These are phyloP conservation scores for Corbicula japonica DNA, from an alignment of 2,888 invertebrate species.

Conservation along the genomic window DNA sequence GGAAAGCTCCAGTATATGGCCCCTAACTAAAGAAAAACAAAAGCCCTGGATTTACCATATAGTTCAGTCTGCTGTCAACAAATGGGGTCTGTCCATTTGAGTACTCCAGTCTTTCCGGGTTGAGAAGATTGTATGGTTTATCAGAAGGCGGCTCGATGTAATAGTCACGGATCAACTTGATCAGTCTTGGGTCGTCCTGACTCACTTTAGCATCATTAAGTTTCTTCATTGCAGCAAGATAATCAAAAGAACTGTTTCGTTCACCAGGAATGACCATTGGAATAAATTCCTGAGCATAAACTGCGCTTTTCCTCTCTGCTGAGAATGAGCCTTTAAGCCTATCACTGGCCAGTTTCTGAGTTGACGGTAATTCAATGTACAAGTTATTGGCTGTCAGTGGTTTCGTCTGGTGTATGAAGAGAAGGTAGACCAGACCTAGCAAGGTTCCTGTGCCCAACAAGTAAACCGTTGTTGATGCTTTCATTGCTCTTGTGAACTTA, in stretches of 20 bases:
- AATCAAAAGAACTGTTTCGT: constrained; percentile 48
- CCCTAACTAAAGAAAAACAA: background rate
- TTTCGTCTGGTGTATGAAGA: constrained; percentile 46
- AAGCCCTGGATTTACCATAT: too few species aligned
- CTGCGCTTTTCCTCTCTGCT: constrained; percentile 30
- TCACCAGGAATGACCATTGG: constrained; percentile 47
- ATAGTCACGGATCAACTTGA: constrained; percentile 65
- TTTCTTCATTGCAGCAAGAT: constrained; percentile 54
- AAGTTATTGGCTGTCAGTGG: constrained; percentile 31
- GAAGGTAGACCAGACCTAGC: constrained; percentile 34
- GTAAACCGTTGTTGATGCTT: constrained; percentile 22
- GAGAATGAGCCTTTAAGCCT: constrained; percentile 34
- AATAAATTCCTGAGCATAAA: constrained; percentile 46
- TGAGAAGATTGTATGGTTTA: constrained; percentile 60
- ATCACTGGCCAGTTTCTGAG: background rate
- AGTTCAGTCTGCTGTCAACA: constrained; percentile 68
- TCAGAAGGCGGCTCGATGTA: constrained; percentile 66
- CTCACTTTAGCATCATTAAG: constrained; percentile 58
- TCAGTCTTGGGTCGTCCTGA: constrained; percentile 60
- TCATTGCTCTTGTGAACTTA: constrained; percentile 3
- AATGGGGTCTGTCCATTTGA: constrained; percentile 73
- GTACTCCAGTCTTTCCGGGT: constrained; percentile 61
- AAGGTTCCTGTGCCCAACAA: constrained; percentile 26
- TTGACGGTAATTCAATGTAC: constrained; percentile 31
- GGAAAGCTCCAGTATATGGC: too few species aligned